Evolutionary conservation across 2,888 invertebrate species (phyloP).

Genomic region (Parnassius apollo): DNA sequence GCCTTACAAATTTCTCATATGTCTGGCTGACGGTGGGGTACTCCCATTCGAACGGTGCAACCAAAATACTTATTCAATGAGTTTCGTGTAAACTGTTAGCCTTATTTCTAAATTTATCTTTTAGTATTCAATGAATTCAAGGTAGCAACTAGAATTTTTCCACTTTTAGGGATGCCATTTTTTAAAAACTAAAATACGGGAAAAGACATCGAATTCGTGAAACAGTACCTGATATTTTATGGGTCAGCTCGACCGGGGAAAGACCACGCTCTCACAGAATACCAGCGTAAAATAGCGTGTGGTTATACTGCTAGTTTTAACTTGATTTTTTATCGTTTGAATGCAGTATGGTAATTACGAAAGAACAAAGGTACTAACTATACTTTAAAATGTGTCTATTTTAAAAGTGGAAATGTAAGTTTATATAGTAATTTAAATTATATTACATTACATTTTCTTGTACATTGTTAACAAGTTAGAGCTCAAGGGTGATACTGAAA

Average conservation of each 20-base stretch:
- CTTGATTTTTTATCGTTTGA: too few species aligned
- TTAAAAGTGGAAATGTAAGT: background rate
- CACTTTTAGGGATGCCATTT: too few species aligned
- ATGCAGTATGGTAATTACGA: background rate
- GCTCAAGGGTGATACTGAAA: conserved; percentile 5
- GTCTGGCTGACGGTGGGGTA: conserved; percentile 67
- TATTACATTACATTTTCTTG: background rate
- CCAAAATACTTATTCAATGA: conserved; percentile 7
- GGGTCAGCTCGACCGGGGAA: too few species aligned
- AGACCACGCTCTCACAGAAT: too few species aligned
- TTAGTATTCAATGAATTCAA: too few species aligned
- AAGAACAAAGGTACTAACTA: background rate
- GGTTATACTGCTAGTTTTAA: too few species aligned
- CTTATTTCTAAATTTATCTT: background rate
- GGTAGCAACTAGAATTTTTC: too few species aligned
- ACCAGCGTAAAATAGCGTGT: too few species aligned
- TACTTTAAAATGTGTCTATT: background rate
- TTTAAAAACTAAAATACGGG: too few species aligned
- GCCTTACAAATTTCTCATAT: conserved; percentile 72
- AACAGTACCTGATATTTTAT: too few species aligned
- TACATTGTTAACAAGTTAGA: conserved; percentile 6
- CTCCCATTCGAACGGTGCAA: conserved; percentile 35
- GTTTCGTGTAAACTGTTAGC: background rate
- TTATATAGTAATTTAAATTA: too few species aligned
- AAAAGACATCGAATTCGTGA: too few species aligned